A percentile compares a stretch with the other conserved stretches of the same genome.
Conservation (phyloP, 2,888 invertebrate genomes). For the Hirtodrosophila trivittata region DNA sequence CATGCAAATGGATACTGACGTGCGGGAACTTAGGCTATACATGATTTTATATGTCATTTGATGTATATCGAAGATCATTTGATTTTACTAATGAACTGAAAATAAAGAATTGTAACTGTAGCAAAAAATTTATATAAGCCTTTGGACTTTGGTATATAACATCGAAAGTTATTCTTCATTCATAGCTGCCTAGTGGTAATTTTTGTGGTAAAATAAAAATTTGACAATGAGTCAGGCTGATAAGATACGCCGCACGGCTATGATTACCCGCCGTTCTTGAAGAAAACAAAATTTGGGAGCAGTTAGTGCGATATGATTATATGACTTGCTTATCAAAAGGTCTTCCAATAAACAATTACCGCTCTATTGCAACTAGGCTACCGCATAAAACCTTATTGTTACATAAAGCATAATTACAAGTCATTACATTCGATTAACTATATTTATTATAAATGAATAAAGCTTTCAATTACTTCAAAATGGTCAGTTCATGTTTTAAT, state of each 20-base stretch:
- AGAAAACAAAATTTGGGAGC: constrained; percentile 23
- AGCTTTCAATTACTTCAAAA: too few relatives aligned
- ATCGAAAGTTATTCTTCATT: constrained; percentile 1
- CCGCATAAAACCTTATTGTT: background rate
- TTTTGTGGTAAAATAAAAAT: constrained; percentile 10
- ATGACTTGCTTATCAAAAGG: constrained; percentile 19
- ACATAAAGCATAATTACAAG: too few relatives aligned
- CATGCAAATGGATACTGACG: background rate
- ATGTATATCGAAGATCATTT: constrained; percentile 2
- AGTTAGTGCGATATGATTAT: constrained; percentile 11
- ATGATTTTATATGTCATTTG: constrained; percentile 7
- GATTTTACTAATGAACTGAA: constrained; percentile 18
- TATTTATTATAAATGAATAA: too few relatives aligned
- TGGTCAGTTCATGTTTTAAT: too few relatives aligned
- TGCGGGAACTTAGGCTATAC: background rate
- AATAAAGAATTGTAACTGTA: constrained; percentile 25
- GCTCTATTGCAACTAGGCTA: background rate
- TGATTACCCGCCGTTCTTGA: constrained; percentile 7
- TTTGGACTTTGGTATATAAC: constrained; percentile 28
- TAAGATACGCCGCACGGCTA: constrained; percentile 36
- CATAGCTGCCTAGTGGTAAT: constrained; percentile 7
- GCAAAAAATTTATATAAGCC: background rate
- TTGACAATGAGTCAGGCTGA: constrained; percentile 34
- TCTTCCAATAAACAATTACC: constrained; percentile 38
- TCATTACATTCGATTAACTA: too few relatives aligned